Evolutionary conservation across 1,140 invertebrate genomes (phyloP), one percentile per base, ranked within the genome.

Genomic region (Thrips palmi): DNA sequence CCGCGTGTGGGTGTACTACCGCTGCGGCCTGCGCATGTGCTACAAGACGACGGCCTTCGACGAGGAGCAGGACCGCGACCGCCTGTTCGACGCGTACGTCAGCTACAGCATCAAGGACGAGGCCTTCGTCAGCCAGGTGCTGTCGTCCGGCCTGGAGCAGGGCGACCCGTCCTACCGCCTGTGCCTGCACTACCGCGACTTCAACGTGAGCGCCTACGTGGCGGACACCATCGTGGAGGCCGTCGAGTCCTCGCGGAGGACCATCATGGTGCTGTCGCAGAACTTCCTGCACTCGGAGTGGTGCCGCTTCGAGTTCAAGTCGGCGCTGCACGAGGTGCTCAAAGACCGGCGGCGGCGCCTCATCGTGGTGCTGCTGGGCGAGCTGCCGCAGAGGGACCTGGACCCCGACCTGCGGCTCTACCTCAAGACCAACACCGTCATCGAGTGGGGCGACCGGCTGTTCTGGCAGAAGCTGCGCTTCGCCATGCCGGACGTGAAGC

Each of bases 401-500:
- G 88, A 93, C 55, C 71, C 81, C 27, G 87, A 93, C 59, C 67
- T 94, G 43, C 65, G 81, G 44, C 69, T 86, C 47, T 87, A 86
- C 62, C 67, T 93, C 42, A 80, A 88, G 48, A 85, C 82, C 10
- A 84, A 83, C 60, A 87, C 84, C 54, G 82, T 74, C 60, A 75
- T 92, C 48, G 77, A 85, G 52, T 89, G 84, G 80, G 83, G 81
- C 39, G 87, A 92, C 61, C 78, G 83, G 53, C 72, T 82, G 49
- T 94, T 94, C 61, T 94, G 88, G 88, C 76, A 89, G 51, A 92
- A 92, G 59, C 64, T 96, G 33, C 71, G 81, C 49, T 88, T 85
- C 50, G 81, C 84, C 15, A 75, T 93, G 73, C 87, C 88, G 24
- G 77, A 83, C 50, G 67, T 74, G 3, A 52, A 23, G 52, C 55